Evolutionary conservation across 2,797 vertebrate genomes (phyloP).

Genomic region (Columba guinea): DNA sequence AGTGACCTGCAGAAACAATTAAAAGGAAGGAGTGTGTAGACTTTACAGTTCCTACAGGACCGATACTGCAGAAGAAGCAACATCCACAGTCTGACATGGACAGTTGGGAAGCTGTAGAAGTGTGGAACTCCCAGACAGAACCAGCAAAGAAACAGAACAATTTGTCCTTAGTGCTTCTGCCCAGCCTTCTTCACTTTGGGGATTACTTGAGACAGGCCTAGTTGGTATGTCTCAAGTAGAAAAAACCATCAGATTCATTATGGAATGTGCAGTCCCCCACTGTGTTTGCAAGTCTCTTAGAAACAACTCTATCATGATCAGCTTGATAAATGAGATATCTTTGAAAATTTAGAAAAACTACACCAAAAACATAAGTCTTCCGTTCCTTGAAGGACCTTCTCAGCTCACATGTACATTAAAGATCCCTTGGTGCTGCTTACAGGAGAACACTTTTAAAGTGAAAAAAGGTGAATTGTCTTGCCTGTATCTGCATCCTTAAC

Average conservation of each 20-base stretch:
- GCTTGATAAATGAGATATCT: neutral
- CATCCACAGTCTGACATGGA: neutral
- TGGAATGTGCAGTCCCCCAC: neutral
- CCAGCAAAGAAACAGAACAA: neutral
- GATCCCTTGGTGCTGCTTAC: neutral
- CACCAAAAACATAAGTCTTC: neutral
- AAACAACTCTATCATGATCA: neutral
- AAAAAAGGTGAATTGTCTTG: neutral
- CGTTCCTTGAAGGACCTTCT: neutral
- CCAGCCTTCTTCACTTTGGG: neutral
- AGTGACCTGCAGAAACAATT: neutral
- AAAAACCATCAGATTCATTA: neutral
- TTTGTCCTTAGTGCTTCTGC: neutral
- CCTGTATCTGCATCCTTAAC: neutral
- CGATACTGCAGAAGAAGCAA: neutral
- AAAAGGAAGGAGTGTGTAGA: neutral
- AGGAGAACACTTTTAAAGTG: neutral
- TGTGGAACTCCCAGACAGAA: neutral
- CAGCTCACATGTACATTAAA: neutral
- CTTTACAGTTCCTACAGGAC: neutral
- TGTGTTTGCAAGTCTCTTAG: neutral
- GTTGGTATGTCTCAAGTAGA: neutral
- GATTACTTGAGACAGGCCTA: neutral
- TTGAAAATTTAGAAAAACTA: neutral
- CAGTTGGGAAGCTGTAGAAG: neutral